These are phyloP conservation scores for Eilema depressum DNA, from an alignment of 2,888 invertebrate genomes.

Conservation along the genomic window DNA sequence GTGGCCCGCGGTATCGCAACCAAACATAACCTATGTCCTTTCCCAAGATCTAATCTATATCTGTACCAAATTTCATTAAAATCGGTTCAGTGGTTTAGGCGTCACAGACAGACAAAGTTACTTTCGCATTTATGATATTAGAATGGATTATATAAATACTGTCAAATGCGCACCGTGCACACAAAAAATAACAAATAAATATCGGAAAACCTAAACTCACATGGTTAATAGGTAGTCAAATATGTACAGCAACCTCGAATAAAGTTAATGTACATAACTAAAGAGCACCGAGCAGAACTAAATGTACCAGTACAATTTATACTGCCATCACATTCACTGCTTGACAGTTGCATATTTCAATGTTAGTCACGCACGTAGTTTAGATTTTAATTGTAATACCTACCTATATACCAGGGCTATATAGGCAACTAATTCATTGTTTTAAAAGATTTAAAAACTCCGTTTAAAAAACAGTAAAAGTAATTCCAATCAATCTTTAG, in stretches of 20 bases:
- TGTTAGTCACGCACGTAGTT: slow-evolving; percentile 73
- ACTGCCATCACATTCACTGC: slow-evolving; percentile 68
- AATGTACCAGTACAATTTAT: slow-evolving; percentile 68
- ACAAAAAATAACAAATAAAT: not conserved
- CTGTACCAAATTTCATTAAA: no score
- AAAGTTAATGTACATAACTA: slow-evolving; percentile 32
- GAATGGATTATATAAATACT: no score
- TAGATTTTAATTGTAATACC: slow-evolving; percentile 47
- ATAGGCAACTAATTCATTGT: not conserved
- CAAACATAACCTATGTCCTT: no score
- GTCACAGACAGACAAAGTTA: no score
- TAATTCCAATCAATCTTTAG: no score
- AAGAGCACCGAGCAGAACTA: slow-evolving; percentile 65
- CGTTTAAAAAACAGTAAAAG: no score
- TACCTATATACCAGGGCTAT: not conserved
- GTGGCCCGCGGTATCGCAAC: no score
- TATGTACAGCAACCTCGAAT: slow-evolving; percentile 25
- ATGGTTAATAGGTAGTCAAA: slow-evolving; percentile 22
- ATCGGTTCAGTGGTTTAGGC: no score
- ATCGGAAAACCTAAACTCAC: not conserved
- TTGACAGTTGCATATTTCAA: slow-evolving; percentile 80
- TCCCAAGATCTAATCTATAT: no score
- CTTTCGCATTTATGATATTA: no score
- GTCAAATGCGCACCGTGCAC: no score
- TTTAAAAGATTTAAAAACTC: no score